Evolutionary conservation across 2,113 vertebrate species (phyloP), one percentile per base, ranked within the genome.

Genomic region (Cyanistes caeruleus): DNA sequence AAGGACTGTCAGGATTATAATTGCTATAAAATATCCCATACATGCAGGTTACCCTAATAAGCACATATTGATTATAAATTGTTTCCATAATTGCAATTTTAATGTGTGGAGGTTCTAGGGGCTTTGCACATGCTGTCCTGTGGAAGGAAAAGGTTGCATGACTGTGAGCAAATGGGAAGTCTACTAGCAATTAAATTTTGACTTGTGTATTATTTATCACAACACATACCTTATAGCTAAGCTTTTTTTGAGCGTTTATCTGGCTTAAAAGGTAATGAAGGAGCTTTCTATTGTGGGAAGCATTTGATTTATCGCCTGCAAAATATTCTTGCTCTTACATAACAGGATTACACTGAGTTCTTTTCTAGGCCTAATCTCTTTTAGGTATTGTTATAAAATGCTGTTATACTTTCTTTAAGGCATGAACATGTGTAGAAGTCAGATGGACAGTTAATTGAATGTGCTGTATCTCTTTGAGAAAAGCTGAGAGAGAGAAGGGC

Each of bases 51-150:
- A 65, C 63, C 28, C 58, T 93, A 91, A 96, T 91, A 91, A 89
- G 70, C 43, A 65, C 0, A 0, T 90, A 93, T 91, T 83, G 89
- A 93, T 93, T 91, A 89, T 33, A 82, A 93, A 87, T 82, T 72
- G 52, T 84, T 91, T 85, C 70, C 46, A 87, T 93, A 94, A 95
- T 85, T 91, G 37, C 55, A 59, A 21, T 95, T 90, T 46, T 89
- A 93, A 85, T 83, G 51, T 4, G 3, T 33, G 43, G 69, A 82
- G 37, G 53, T 87, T 91, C 63, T 76, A 65, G 85, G 80, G 55
- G 80, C 30, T 78, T 86, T 81, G 59, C 55, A 58, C 43, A 33
- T 63, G 41, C 59, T 76, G 49, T 56, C 52, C 27, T 3, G 1
- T 19, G n/a, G 25, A 44, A 86, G 46, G 46, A 87, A 73, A 24